Evolutionary conservation across 2,888 invertebrate species (phyloP).

Genomic region (Protonemura montana): DNA sequence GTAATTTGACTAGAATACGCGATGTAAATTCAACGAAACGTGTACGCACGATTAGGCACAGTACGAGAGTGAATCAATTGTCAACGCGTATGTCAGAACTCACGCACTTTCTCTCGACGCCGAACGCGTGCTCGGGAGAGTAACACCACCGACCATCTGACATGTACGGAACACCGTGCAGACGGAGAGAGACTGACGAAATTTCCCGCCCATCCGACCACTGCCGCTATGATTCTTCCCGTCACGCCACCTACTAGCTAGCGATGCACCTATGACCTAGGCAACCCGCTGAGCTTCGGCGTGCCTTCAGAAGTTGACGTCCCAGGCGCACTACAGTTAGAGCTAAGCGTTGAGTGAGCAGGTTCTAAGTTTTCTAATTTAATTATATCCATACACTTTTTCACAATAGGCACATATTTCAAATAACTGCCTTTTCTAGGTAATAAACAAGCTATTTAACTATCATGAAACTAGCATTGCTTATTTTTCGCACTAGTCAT

Average conservation of each 20-base stretch:
- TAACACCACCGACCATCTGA: neutral
- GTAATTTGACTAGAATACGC: neutral
- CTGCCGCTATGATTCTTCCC: neutral
- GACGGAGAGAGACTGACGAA: constrained; percentile 26
- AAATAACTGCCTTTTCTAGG: no score
- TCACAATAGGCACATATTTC: no score
- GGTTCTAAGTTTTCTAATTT: no score
- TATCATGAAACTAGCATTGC: no score
- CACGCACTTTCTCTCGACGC: neutral
- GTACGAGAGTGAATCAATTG: neutral
- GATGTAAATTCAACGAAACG: neutral
- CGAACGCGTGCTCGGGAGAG: neutral
- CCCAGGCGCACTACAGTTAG: no score
- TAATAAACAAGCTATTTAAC: no score
- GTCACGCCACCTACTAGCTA: neutral
- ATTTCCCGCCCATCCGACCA: constrained; percentile 28
- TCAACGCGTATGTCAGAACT: neutral
- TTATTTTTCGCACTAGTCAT: no score
- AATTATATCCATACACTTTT: no score
- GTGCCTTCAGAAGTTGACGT: neutral
- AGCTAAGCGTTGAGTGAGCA: no score
- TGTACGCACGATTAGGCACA: neutral
- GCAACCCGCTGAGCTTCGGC: neutral
- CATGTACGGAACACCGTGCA: neutral
- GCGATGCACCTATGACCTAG: neutral